Base-by-base conservation (phyloP, 2,888 invertebrate genomes). In the Pheosia tremula region DNA sequence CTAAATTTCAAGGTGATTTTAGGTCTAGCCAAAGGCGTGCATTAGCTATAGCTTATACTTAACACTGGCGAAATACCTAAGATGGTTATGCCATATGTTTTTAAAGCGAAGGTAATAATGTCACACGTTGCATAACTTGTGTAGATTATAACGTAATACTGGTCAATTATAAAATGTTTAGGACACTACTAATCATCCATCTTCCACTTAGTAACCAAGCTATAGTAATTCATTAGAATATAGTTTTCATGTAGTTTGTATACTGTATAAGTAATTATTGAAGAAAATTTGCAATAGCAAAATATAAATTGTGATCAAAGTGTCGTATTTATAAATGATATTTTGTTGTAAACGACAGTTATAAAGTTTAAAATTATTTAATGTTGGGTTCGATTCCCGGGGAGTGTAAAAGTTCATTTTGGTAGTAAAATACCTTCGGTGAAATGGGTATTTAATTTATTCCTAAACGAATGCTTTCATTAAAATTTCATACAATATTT, bases 151-250 rank as follows among this genome's bases (percentile, higher is more conserved):
- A 11, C 11, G 53, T 53, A 53, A 53, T 37, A 10, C 10, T 53
- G 36, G 53, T 53, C 53, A 53, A 53, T 53, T 53, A 53, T 50
- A 24, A n/a, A 47, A n/a, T 47, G 47, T 47, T 47, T 45, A 45
- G 9, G 8, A 41, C 41, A 45, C 43, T 45, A 9, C 47, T 11
- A n/a, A 5, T 47, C n/a, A 47, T 11, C 47, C 47, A 5, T 47
- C 41, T 7, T 7, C 41, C n/a, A 47, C 4, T 5, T 47, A 8
- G n/a, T 47, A 11, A 47, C 47, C 11, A 11, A n/a, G 4, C 43
- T 43, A 43, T 47, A 4, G n/a, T 47, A 47, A n/a, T 47, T 47
- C 47, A 47, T 47, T 43, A 43, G 10, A 9, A 47, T n/a, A 47
- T n/a, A 47, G 4, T n/a, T 47, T 8, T 47, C 5, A 47, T n/a